Evolutionary conservation across 1,140 invertebrate genomes (phyloP).

Genomic region (Aphelenchoides besseyi): DNA sequence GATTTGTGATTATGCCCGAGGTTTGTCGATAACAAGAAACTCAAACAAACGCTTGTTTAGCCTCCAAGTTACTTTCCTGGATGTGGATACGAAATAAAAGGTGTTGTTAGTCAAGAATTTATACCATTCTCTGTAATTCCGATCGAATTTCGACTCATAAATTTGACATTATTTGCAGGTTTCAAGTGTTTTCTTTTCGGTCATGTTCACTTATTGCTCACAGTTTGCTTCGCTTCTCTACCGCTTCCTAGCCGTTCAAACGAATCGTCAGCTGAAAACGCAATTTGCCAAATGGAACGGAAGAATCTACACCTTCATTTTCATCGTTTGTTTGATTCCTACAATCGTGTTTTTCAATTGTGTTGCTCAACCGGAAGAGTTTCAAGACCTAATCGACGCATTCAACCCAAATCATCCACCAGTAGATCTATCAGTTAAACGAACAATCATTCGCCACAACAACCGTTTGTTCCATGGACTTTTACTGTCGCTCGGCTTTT

Average conservation of each 20-base stretch:
- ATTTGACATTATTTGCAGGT: neutral
- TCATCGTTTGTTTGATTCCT: neutral
- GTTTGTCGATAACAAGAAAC: no score
- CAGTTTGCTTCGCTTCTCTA: neutral
- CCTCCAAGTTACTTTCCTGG: neutral
- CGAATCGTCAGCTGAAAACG: neutral
- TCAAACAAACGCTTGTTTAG: no score
- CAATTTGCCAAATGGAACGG: neutral
- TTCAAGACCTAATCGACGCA: neutral
- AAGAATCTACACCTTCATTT: neutral
- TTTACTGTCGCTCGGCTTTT: neutral
- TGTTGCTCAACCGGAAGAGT: neutral
- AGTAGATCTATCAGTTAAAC: neutral
- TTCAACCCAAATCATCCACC: neutral
- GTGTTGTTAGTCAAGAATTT: neutral
- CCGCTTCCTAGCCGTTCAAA: neutral
- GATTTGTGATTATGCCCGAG: slow-evolving; percentile 7
- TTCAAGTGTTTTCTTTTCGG: neutral
- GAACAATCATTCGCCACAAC: neutral
- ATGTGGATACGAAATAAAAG: neutral
- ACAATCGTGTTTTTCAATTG: neutral
- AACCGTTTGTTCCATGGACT: neutral
- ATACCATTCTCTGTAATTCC: neutral
- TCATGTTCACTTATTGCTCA: neutral
- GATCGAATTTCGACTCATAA: neutral